Evolutionary conservation across 2,888 invertebrate genomes (phyloP).

Genomic region (Philonicus albiceps): DNA sequence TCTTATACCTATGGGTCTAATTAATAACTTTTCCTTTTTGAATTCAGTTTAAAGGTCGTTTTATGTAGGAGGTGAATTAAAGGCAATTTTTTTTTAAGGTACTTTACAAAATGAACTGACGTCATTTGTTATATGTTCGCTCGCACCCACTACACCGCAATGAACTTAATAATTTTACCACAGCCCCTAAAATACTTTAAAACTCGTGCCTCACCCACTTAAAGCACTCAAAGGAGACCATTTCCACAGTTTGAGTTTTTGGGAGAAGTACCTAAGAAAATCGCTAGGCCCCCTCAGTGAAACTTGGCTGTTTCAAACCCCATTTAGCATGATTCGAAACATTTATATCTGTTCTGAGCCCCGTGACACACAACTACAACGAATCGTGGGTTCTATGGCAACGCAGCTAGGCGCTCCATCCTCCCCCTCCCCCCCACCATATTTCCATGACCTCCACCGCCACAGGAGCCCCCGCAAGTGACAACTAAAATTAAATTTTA

Average conservation of each 20-base stretch:
- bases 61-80: no score
- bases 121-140: not conserved
- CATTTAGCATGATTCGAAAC: slow-evolving; percentile 5
- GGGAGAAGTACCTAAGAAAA: not conserved
- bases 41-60: no score
- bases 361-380: not conserved
- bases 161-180: not conserved
- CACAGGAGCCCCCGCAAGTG: slow-evolving; percentile 20
- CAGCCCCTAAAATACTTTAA: not conserved
- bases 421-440: no score
- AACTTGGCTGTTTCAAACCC: slow-evolving; percentile 1
- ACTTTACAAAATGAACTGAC: not conserved
- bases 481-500: slow-evolving; percentile 48
- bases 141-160: not conserved
- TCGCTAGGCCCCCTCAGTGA: not conserved
- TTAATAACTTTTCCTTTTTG: no score
- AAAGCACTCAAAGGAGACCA: not conserved
- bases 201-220: not conserved
- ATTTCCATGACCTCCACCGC: not conserved
- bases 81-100: no score
- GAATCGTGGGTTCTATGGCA: not conserved
- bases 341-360: slow-evolving; percentile 5
- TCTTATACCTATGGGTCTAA: no score
- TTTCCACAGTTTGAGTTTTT: not conserved
- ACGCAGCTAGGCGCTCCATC: not conserved